Base-by-base conservation (phyloP, 2,797 vertebrate genomes). In the Esox masquinongy region DNA sequence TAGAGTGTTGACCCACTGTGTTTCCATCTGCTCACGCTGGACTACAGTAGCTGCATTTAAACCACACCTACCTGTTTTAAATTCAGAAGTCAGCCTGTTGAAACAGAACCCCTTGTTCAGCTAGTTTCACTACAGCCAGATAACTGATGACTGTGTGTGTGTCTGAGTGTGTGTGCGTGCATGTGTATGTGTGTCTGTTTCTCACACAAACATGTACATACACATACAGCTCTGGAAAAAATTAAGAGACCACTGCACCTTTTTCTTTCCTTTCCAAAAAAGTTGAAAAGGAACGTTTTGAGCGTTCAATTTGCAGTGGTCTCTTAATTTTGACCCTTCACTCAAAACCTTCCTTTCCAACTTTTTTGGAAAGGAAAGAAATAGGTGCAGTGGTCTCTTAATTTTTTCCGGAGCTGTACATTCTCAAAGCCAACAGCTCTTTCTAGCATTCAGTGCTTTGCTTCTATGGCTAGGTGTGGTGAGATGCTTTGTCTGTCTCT, bases 381-480 rank as follows among this genome's bases (percentile, higher is more conserved):
- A n/a, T n/a, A n/a, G n/a, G n/a, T n/a, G n/a, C n/a, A n/a, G n/a
- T n/a, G n/a, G n/a, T n/a, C n/a, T n/a, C n/a, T n/a, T n/a, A n/a
- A n/a, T n/a, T n/a, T n/a, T n/a, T n/a, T n/a, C n/a, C n/a, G n/a
- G n/a, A n/a, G n/a, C n/a, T n/a, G n/a, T n/a, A n/a, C 12, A 47
- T 47, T 6, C 50, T 5, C 73, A 63, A 8, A 15, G 47, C 53
- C 64, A 15, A 5, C 56, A 8, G 69, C 24, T 29, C 5, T 76
- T 31, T 64, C 34, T 31, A 36, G 7, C 68, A 26, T 12, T 50
- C 68, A 50, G 6, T 31, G 3, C 71, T 77, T 66, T 74, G 53
- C 14, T 74, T 16, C 14, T 2, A 73, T 49, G 76, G 66, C 5
- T 71, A 79, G 24, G 63, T 78, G 81, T 39, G 72, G 72, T 73